phyloP scores from a whole-genome alignment of 2,888 invertebrate species.

The Nyleta sp. region DNA sequence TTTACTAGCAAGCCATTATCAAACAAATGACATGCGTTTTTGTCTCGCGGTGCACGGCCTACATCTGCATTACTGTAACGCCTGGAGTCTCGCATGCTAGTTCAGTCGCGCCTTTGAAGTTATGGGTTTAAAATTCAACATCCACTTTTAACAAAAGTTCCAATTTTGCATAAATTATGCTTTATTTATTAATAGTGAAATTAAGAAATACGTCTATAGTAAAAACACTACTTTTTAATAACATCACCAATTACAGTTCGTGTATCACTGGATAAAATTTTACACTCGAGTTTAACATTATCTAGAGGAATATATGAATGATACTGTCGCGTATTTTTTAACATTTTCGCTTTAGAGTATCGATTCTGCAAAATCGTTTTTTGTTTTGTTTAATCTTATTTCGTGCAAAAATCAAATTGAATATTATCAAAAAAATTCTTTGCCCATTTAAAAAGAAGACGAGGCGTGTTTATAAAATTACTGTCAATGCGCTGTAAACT shows the following conservation, averaged over 20 bases:
- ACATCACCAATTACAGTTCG: conserved; percentile 5
- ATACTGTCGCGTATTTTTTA: conserved; percentile 20
- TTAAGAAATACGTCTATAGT: neutral
- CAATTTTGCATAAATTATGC: no score
- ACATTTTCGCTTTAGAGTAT: neutral
- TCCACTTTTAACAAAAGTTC: no score
- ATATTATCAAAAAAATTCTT: conserved; percentile 16
- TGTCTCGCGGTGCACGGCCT: no score
- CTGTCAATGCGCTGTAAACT: conserved; percentile 37
- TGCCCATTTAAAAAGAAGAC: conserved; percentile 18
- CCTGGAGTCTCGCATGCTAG: no score
- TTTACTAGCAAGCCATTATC: no score
- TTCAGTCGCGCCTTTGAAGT: no score
- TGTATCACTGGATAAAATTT: conserved; percentile 4
- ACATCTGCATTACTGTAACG: no score
- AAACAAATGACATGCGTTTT: no score
- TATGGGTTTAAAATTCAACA: no score
- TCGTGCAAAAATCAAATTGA: conserved; percentile 19
- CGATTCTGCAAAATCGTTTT: conserved; percentile 10
- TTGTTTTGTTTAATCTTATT: conserved; percentile 5
- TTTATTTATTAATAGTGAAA: no score
- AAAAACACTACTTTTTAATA: conserved; percentile 3
- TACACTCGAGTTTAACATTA: conserved; percentile 2
- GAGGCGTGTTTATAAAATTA: conserved; percentile 7
- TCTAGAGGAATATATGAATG: conserved; percentile 6